These are phyloP conservation scores for Netelia inedita DNA, from an alignment of 2,888 invertebrate species.

Conservation along the genomic window DNA sequence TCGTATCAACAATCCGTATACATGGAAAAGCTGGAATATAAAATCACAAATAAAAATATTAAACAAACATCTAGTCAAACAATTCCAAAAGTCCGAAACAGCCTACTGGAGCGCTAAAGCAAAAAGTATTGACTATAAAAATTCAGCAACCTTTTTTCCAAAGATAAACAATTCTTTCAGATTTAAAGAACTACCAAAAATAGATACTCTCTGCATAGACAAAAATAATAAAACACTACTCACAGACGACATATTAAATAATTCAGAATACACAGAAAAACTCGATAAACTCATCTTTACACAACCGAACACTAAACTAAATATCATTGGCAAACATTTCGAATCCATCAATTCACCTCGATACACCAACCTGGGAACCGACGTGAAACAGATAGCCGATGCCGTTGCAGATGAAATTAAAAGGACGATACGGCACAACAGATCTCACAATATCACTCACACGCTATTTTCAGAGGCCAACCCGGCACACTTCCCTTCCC, in stretches of 20 bases:
- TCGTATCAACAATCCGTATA: not conserved
- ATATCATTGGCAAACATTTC: slow-evolving; percentile 10
- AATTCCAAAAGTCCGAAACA: slow-evolving; percentile 41
- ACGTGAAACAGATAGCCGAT: not conserved
- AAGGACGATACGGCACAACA: not conserved
- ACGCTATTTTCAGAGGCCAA: slow-evolving; percentile 14
- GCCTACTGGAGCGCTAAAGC: slow-evolving; percentile 34
- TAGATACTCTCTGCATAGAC: slow-evolving; percentile 29
- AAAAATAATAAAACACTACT: slow-evolving; percentile 18
- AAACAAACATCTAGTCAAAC: not conserved
- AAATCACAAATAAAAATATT: slow-evolving; percentile 21
- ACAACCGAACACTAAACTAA: not conserved
- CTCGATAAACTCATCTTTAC: not conserved
- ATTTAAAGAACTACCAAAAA: slow-evolving; percentile 35
- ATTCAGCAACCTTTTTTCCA: slow-evolving; percentile 41
- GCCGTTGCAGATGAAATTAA: not conserved
- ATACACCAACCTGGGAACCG: slow-evolving; percentile 18
- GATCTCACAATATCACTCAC: not conserved
- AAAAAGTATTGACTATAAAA: slow-evolving; percentile 25
- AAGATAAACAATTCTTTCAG: slow-evolving; percentile 30
- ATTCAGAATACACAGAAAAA: not conserved
- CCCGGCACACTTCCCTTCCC: not conserved
- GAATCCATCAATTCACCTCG: slow-evolving; percentile 59
- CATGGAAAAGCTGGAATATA: not conserved
- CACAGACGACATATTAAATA: not conserved